Percentiles rank a stretch among this genome's conserved stretches.
These are phyloP conservation scores for Leptodirus hochenwartii DNA, from an alignment of 2,888 invertebrate genomes.

Conservation along the genomic window DNA sequence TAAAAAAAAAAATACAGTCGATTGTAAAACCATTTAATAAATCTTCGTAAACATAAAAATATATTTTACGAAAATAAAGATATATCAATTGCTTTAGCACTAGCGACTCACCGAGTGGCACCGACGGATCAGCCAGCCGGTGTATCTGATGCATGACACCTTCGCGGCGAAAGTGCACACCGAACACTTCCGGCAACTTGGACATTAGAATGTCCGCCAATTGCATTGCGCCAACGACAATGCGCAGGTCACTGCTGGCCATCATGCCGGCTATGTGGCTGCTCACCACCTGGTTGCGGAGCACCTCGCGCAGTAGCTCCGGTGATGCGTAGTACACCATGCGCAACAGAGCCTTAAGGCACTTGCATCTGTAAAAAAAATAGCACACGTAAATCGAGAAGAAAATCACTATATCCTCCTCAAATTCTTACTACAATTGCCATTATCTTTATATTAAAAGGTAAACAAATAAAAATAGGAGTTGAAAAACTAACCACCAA, in stretches of 20 bases:
- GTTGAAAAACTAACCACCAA: too few relatives aligned
- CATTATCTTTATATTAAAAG: too few relatives aligned
- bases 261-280: constrained; percentile 98
- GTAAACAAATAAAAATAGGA: too few relatives aligned
- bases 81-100: too few relatives aligned
- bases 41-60: too few relatives aligned
- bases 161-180: constrained; percentile 88
- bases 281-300: constrained; percentile 64
- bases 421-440: too few relatives aligned
- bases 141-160: constrained; percentile 86
- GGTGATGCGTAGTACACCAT: constrained; percentile 93
- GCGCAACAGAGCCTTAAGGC: constrained; percentile 82
- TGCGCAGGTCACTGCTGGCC: constrained; percentile 89
- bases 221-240: constrained; percentile 88
- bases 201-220: constrained; percentile 95
- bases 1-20: too few relatives aligned
- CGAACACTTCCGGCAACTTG: constrained; percentile 88
- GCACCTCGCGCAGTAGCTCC: constrained; percentile 59
- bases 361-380: constrained; percentile 52
- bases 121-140: constrained; percentile 50
- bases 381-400: constrained; percentile 1
- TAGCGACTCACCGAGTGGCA: constrained; percentile 35
- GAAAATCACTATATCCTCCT: too few relatives aligned
- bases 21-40: too few relatives aligned
- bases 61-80: constrained; percentile 4